These are phyloP conservation scores for Actenoides hombroni DNA, from an alignment of 2,113 vertebrate genomes.

Conservation along the genomic window DNA sequence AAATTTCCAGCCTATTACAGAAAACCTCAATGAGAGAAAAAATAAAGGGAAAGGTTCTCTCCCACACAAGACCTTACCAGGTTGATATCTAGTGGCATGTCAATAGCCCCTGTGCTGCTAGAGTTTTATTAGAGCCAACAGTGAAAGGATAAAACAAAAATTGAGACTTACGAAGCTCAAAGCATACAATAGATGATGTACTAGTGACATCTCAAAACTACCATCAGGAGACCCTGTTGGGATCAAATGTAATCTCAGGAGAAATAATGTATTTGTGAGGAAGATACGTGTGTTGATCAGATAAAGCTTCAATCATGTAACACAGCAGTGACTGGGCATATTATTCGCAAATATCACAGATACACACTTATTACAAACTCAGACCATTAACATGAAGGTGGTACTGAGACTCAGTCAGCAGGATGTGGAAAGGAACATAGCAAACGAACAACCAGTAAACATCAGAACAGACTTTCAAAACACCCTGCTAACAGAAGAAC, in stretches of 20 bases:
- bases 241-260: constrained; percentile 28
- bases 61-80: background rate
- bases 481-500: constrained; percentile 46
- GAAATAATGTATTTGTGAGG: constrained; percentile 15
- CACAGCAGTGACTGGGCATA: constrained; percentile 14
- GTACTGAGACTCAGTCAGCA: constrained; percentile 11
- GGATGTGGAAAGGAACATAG: constrained; percentile 7
- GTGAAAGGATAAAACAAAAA: constrained; percentile 6
- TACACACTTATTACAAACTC: constrained; percentile 1
- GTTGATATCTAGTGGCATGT: background rate
- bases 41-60: background rate
- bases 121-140: background rate
- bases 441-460: constrained; percentile 32
- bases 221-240: background rate
- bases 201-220: background rate
- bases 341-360: constrained; percentile 33
- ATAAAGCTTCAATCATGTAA: constrained; percentile 41
- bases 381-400: constrained; percentile 27
- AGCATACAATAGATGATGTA: background rate
- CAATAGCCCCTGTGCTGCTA: background rate
- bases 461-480: constrained; percentile 61
- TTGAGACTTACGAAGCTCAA: background rate
- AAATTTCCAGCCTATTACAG: constrained; percentile 18
- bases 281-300: constrained; percentile 27
- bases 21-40: constrained; percentile 28